phyloP scores from a whole-genome alignment of 1,140 invertebrate genomes.

The Nasonia longicornis region DNA sequence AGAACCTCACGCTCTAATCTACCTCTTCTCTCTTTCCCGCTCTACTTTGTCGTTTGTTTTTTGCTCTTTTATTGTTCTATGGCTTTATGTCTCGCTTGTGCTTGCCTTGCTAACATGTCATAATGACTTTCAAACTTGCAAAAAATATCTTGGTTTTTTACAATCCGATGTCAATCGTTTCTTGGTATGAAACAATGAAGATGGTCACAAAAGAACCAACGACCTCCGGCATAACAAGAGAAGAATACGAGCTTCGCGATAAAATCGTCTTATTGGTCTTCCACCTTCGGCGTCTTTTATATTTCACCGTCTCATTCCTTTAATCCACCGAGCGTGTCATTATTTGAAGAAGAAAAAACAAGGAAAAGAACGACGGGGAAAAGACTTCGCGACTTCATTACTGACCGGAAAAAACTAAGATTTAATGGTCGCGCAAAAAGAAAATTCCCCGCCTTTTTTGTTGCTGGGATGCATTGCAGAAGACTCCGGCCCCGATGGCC shows the following conservation, averaged over 20 bases:
- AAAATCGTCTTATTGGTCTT: background rate
- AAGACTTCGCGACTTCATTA: constrained; percentile 10
- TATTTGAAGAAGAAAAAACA: constrained; percentile 12
- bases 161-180: too few species aligned
- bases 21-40: background rate
- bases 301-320: background rate
- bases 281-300: background rate
- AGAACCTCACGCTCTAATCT: constrained; percentile 12
- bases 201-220: background rate
- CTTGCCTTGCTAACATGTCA: too few species aligned
- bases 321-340: background rate
- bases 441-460: background rate
- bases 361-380: background rate
- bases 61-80: background rate
- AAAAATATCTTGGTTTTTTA: too few species aligned
- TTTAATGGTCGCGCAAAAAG: background rate
- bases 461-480: background rate
- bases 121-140: too few species aligned
- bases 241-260: background rate
- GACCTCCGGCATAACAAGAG: background rate
- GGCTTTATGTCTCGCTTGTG: too few species aligned
- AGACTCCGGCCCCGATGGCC: background rate
- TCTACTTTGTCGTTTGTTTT: background rate
- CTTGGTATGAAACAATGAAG: background rate
- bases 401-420: constrained; percentile 2